Evolutionary conservation across 2,888 invertebrate species (phyloP).

Genomic region (Prionchulus punctatus): DNA sequence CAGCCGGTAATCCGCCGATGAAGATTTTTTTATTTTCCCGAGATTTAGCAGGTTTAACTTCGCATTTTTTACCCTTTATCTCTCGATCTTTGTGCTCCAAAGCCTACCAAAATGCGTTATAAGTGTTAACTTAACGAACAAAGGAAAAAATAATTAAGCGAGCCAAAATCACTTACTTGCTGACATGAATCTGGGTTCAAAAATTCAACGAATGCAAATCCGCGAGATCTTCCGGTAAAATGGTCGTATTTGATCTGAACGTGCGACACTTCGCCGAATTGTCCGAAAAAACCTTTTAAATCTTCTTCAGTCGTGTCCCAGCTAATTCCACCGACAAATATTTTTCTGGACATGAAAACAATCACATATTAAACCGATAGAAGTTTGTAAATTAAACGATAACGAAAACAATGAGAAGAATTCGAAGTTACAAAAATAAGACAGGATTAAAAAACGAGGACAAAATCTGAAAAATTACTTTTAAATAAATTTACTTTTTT

Average conservation of each 20-base stretch:
- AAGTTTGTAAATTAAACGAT: too few species aligned
- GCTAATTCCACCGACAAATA: constrained; percentile 32
- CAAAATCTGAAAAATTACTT: too few species aligned
- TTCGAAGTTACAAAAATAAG: too few species aligned
- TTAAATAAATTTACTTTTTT: too few species aligned
- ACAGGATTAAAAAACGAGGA: too few species aligned
- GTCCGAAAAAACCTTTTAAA: constrained; percentile 23
- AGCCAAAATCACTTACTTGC: constrained; percentile 2
- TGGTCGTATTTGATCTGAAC: constrained; percentile 31
- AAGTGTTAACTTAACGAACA: not conserved
- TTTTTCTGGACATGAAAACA: constrained; percentile 24
- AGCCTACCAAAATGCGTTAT: not conserved
- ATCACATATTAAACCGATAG: too few species aligned
- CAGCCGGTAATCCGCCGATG: constrained; percentile 31
- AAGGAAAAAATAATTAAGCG: not conserved
- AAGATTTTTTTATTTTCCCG: constrained; percentile 34
- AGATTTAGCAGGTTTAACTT: constrained; percentile 31
- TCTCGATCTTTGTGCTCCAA: constrained; percentile 5
- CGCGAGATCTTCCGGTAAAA: constrained; percentile 28
- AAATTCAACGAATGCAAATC: constrained; percentile 33
- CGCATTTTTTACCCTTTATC: constrained; percentile 17
- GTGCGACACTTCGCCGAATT: constrained; percentile 27
- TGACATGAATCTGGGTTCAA: constrained; percentile 23
- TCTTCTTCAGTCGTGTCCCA: constrained; percentile 30
- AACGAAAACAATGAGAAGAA: too few species aligned